Conservation (phyloP, 2,113 vertebrate species). For the Oncorhynchus tshawytscha region DNA sequence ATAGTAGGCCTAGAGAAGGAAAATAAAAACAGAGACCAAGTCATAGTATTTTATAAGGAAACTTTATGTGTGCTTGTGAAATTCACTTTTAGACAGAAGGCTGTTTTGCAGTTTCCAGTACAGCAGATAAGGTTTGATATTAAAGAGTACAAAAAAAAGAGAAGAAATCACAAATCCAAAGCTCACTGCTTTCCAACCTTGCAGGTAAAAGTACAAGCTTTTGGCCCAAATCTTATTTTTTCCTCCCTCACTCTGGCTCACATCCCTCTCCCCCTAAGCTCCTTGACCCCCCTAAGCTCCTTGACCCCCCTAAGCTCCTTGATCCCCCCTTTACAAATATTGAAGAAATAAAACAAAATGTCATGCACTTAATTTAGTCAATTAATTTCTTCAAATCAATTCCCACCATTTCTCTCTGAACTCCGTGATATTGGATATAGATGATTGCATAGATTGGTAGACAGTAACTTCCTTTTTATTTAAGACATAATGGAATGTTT, state of each 20-base stretch:
- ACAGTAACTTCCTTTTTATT: conserved; percentile 62
- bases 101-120: conserved; percentile 76
- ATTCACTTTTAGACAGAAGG: conserved; percentile 75
- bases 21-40: conserved; percentile 4
- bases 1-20: too few relatives aligned
- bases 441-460: conserved; percentile 74
- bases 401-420: conserved; percentile 24
- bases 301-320: too few relatives aligned
- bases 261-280: not conserved
- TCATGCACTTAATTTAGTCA: conserved; percentile 32
- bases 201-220: conserved; percentile 53
- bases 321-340: conserved; percentile 25
- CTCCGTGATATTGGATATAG: conserved; percentile 47
- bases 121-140: conserved; percentile 80
- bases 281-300: not conserved
- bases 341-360: conserved; percentile 15
- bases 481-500: conserved; percentile 71
- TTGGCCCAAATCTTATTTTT: conserved; percentile 67
- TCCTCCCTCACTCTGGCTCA: not conserved
- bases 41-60: conserved; percentile 72
- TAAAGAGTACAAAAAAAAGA: conserved; percentile 77
- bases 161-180: conserved; percentile 67
- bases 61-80: conserved; percentile 80
- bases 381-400: conserved; percentile 13
- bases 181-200: conserved; percentile 61